Evolutionary conservation across 2,888 invertebrate species (phyloP), one percentile per base, ranked within the genome.

Genomic region (Pollenia griseotomentosa): DNA sequence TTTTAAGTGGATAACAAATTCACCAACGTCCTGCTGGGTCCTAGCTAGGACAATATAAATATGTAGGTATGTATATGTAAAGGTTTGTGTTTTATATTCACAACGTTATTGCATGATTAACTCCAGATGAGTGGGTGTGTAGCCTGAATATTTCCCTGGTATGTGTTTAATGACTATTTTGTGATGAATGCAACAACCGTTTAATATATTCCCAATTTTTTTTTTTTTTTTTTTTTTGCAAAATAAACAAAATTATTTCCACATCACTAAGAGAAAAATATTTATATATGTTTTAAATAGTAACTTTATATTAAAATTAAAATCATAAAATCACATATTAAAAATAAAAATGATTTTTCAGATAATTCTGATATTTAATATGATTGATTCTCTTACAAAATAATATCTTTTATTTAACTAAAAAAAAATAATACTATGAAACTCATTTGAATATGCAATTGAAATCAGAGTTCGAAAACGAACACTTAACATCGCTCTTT

Each of bases 111-210:
- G 63, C 12, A 16, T 75, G 53, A 65, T 75, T 51, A 53, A 75
- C 44, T 65, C 42, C 6, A 53, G 9, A 42, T 19, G 48, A 48
- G 10, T 46, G 46, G 3, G n/a, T 74, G 65, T 12, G 55, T 14
- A 2, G 42, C 46, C 1, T 46, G 10, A 8, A 5, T 2, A 74
- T 48, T 40, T n/a, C 46, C 11, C 53, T n/a, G 12, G 51, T 7
- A 53, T 51, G 63, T 65, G n/a, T 75, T 53, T 19, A 63, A 51
- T 42, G 19, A 40, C 9, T 55, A 7, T 40, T 61, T 59, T 71
- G 53, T 19, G 16, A 40, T 73, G 48, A 63, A 80, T 71, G 71
- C 71, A 80, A 79, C 79, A 79, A 42, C 12, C 51, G 44, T 70
- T 79, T 70, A 66, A 57, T 42, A 46, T 8, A 59, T 44, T 44